phyloP scores from a whole-genome alignment of 2,797 vertebrate genomes.

The Girardinus metallicus region DNA sequence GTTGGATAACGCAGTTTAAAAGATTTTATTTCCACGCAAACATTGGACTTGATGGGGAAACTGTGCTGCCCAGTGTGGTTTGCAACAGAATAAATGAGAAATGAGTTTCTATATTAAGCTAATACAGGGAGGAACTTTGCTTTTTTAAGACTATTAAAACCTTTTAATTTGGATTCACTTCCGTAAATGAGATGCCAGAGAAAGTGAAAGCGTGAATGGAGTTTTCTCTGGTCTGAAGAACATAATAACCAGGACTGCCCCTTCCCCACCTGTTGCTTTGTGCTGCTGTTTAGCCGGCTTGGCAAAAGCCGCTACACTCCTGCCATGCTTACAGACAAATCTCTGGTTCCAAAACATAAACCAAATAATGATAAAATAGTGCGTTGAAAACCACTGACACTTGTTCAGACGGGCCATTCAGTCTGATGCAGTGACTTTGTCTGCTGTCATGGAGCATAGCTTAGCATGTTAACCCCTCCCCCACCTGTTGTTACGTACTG shows the following conservation, averaged over 20 bases:
- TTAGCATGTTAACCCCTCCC: not conserved
- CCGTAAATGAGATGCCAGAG: no score
- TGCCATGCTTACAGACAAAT: not conserved
- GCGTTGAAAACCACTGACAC: not conserved
- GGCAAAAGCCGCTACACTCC: not conserved
- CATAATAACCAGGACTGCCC: not conserved
- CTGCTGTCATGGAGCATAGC: not conserved
- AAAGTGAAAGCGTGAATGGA: no score
- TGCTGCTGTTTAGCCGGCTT: not conserved
- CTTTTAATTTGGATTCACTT: no score
- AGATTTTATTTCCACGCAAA: conserved; percentile 8
- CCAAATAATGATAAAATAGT: no score
- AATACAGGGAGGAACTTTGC: not conserved
- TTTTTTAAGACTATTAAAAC: not conserved
- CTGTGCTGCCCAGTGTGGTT: conserved; percentile 28
- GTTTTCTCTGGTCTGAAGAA: not conserved
- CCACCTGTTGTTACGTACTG: not conserved
- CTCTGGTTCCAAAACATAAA: not conserved
- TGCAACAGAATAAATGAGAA: conserved; percentile 30
- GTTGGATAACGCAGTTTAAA: conserved; percentile 40
- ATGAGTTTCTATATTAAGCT: not conserved
- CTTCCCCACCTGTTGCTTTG: not conserved
- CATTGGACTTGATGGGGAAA: conserved; percentile 9
- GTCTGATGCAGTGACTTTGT: not conserved
- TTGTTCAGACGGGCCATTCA: not conserved